Conservation (phyloP, 2,797 vertebrate genomes). For the Sebastes minor region DNA sequence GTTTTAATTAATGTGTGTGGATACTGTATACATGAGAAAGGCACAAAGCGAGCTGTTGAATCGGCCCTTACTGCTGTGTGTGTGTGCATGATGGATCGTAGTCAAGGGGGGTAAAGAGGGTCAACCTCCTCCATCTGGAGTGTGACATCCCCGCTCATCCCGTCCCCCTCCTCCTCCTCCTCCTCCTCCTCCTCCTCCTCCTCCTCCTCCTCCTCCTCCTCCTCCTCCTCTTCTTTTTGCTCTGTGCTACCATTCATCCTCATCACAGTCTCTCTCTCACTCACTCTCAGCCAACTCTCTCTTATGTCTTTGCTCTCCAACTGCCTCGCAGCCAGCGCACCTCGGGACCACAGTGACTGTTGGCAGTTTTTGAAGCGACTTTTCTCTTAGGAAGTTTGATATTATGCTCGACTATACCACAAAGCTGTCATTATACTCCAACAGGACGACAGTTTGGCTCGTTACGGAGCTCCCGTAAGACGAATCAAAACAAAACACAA, state of each 20-base stretch:
- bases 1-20: not conserved
- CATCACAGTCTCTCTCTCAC: not conserved
- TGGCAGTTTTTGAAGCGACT: constrained; percentile 3
- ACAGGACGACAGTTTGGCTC: not conserved
- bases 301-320: constrained; percentile 16
- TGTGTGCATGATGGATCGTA: not conserved
- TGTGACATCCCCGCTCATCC: constrained; percentile 17
- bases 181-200: not conserved
- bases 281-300: constrained; percentile 8
- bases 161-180: not conserved
- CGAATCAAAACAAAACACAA: not conserved
- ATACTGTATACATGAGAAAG: not conserved
- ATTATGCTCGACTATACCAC: not conserved
- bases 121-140: constrained; percentile 33
- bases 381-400: not conserved
- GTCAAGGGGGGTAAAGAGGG: constrained; percentile 27
- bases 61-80: not conserved
- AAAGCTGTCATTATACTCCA: not conserved
- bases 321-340: constrained; percentile 11
- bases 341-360: constrained; percentile 1
- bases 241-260: constrained; percentile 1
- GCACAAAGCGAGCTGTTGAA: not conserved
- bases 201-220: not conserved
- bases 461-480: not conserved
- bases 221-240: not conserved